These are phyloP conservation scores for Bombus affinis DNA, from an alignment of 1,140 invertebrate species.

Conservation along the genomic window DNA sequence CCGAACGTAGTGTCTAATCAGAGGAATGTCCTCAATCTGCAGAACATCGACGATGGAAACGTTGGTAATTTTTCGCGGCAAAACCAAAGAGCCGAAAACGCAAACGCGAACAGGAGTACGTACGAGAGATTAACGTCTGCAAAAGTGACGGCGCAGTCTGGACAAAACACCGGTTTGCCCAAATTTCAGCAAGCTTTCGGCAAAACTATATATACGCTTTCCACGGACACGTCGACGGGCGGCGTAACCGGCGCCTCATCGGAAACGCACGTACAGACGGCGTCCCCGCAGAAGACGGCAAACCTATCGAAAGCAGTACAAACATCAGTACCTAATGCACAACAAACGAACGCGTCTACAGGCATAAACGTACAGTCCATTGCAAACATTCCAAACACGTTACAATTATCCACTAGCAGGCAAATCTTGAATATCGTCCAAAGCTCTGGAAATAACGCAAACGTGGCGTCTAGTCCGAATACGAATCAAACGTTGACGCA, in stretches of 20 bases:
- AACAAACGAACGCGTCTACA: conserved; percentile 48
- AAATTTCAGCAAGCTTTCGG: conserved; percentile 92
- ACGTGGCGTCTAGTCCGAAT: conserved; percentile 43
- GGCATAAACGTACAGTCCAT: conserved; percentile 75
- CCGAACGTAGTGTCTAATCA: conserved; percentile 68
- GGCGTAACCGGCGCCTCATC: conserved; percentile 56
- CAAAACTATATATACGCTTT: conserved; percentile 83
- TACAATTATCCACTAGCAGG: conserved; percentile 72
- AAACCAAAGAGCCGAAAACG: conserved; percentile 33
- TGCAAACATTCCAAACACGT: conserved; percentile 74
- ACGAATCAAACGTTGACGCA: conserved; percentile 77
- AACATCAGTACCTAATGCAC: conserved; percentile 74
- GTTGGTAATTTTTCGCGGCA: conserved; percentile 67
- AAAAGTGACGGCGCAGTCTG: conserved; percentile 70
- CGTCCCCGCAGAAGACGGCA: conserved; percentile 66
- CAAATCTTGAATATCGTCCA: conserved; percentile 79
- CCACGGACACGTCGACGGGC: conserved; percentile 69
- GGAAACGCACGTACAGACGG: conserved; percentile 47
- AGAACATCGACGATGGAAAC: conserved; percentile 74
- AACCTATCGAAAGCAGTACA: conserved; percentile 80
- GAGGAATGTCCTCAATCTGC: conserved; percentile 73
- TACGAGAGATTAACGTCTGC: conserved; percentile 70
- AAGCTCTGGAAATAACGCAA: conserved; percentile 67
- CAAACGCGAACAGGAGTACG: conserved; percentile 39
- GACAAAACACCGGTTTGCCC: conserved; percentile 84